Evolutionary conservation across 2,888 invertebrate species (phyloP), one percentile per base, ranked within the genome.

Genomic region (Euclidia mi): DNA sequence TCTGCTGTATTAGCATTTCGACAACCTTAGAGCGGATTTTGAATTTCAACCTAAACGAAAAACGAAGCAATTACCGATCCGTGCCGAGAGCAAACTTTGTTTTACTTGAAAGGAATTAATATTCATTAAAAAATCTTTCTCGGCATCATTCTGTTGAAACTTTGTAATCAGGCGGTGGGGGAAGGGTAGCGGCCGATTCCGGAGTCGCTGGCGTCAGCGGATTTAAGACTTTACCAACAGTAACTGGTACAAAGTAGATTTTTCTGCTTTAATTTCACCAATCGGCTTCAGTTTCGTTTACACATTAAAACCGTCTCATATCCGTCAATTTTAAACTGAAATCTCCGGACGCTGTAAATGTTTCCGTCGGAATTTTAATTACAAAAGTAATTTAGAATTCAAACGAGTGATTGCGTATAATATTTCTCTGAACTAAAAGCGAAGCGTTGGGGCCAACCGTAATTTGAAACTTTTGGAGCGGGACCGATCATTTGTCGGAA

Each of bases 81-180:
- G 80, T 84, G 84, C 82, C 80, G 80, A 87, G 82, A 87, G 81
- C 82, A 90, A 93, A 92, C 88, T 94, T 94, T 94, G 90, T 91
- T 91, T 89, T 88, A 89, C 89, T 90, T 84, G 84, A 82, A 84
- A 83, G 84, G 89, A 91, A 93, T 94, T 94, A 94, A 94, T 94
- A 93, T 94, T 92, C 94, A 94, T 94, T 93, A 92, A 92, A 93
- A 92, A 92, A 91, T 91, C 89, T 90, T 88, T 87, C 87, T 81
- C 87, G 85, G 79, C 87, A 87, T 90, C 89, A 89, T 90, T 91
- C 87, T 82, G 88, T 83, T 87, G 85, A 88, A 94, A 93, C 90
- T 93, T 94, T 87, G 89, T 92, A 92, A 94, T 93, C 91, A 90
- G 88, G 76, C 85, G 85, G 89, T 83, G 85, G 80, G 81, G 79